Evolutionary conservation across 2,113 vertebrate species (phyloP), one percentile per base, ranked within the genome.

Genomic region (Tyto alba): DNA sequence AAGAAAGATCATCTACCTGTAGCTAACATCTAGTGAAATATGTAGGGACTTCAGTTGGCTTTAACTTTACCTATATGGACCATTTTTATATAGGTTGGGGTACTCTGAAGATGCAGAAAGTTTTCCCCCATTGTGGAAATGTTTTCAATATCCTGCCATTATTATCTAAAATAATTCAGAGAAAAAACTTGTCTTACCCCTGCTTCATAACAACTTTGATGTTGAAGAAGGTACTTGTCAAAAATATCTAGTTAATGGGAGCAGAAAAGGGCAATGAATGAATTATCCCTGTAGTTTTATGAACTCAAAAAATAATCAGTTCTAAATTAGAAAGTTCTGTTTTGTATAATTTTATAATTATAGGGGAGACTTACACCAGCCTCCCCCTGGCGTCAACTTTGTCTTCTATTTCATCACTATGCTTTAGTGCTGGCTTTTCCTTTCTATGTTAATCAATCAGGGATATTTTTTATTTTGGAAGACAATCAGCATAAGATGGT

Each of bases 301-400:
- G 69, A 94, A 96, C 84, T 59, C 1, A 96, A 85, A 92, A 96
- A 97, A 87, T 93, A 94, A 95, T 91, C 94, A 89, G 84, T 66
- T 89, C 84, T 66, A 92, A 95, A 96, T 88, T 92, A 73, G 36
- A 80, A 93, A 89, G 40, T 82, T 55, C 74, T 88, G 57, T 92
- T 93, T 94, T 89, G 84, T 96, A 92, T 96, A 92, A 96, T 96
- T 96, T 96, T 84, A 78, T 94, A 93, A 94, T 96, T 96, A 85
- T 69, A 91, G 10, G 15, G 66, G 38, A 92, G 50, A 60, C 62
- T 92, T 90, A 50, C 29, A 81, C 20, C 60, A 93, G 64, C 21
- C 48, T 95, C 83, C 80, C 55, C 80, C 32, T 89, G 86, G 89
- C 80, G 81, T 93, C 91, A 73, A 69, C 84, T 96, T 92, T 88